Conservation (phyloP, 2,113 vertebrate genomes). For the Sylvietta virens region DNA sequence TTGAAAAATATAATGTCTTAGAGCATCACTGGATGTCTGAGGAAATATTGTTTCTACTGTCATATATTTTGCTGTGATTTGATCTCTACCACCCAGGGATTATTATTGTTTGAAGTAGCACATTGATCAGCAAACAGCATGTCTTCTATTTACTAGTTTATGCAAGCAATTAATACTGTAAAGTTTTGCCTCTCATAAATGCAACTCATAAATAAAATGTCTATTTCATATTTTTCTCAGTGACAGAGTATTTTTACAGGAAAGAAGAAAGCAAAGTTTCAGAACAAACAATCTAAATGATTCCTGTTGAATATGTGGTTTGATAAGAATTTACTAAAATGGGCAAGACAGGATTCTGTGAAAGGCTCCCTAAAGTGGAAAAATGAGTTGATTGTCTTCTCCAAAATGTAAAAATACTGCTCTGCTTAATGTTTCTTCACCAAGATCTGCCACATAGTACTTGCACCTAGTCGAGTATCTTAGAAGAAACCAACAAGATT, state of each 20-base stretch:
- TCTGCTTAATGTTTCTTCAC: neutral
- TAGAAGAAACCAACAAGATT: neutral
- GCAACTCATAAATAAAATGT: neutral
- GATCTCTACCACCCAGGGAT: neutral
- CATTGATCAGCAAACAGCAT: neutral
- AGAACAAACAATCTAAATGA: neutral
- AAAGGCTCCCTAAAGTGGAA: neutral
- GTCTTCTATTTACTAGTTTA: neutral
- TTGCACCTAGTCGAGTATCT: neutral
- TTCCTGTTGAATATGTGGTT: neutral
- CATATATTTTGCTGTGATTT: neutral
- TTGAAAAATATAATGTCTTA: neutral
- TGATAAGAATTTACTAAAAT: neutral
- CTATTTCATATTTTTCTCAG: neutral
- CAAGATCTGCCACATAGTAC: neutral
- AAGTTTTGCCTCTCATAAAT: neutral
- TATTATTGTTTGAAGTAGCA: neutral
- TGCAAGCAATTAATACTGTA: neutral
- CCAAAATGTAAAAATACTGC: neutral
- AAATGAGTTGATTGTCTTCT: neutral
- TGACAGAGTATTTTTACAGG: neutral
- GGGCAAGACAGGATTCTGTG: neutral
- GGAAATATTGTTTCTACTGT: neutral
- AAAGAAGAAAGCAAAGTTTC: neutral
- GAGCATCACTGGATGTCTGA: neutral